Evolutionary conservation across 92 coral and sea anemone species (phyloP), one percentile per base, ranked within the genome.

Genomic region (Parazoanthus atlanticus): DNA sequence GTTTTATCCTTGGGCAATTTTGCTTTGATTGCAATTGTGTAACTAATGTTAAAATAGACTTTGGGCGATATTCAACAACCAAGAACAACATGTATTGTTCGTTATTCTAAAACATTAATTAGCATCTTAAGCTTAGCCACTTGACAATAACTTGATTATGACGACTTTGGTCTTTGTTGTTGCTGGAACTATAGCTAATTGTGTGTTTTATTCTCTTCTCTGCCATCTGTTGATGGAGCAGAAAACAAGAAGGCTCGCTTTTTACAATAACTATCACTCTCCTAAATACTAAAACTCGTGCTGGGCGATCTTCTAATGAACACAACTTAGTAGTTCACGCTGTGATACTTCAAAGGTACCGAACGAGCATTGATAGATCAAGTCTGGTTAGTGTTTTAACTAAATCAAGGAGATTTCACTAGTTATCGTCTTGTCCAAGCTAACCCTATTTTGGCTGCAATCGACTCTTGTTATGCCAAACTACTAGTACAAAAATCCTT

Each of bases 31-130:
- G 91, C 90, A 93, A 85, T 90, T 88, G 91, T 88, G 91, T 91
- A 90, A 91, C 90, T 88, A 89, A 93, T 92, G 92, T 82, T 88
- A 91, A 93, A 88, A 93, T 92, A 85, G 93, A 80, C 81, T 66
- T 81, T 88, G 89, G 84, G 93, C 92, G 82, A 88, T 89, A 90
- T 89, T 91, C 89, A 93, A 88, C 88, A 88, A 84, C 91, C 78
- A 93, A 94, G 96, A 95, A 94, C 96, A 95, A 95, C 98, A 95
- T 76, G 86, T 94, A 91, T 95, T 95, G 98, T 95, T 33, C 84
- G 70, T 85, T 85, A 91, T 91, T 94, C 94, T 85, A 93, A 85
- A 78, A 88, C 91, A 58, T 89, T 95, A 89, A 95, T 95, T 94
- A 93, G 93, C 96, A 95, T 94, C 93, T 88, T 86, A 73, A 92